Evolutionary conservation across 2,888 invertebrate genomes (phyloP).

Genomic region (Drosophila suboccidentalis): DNA sequence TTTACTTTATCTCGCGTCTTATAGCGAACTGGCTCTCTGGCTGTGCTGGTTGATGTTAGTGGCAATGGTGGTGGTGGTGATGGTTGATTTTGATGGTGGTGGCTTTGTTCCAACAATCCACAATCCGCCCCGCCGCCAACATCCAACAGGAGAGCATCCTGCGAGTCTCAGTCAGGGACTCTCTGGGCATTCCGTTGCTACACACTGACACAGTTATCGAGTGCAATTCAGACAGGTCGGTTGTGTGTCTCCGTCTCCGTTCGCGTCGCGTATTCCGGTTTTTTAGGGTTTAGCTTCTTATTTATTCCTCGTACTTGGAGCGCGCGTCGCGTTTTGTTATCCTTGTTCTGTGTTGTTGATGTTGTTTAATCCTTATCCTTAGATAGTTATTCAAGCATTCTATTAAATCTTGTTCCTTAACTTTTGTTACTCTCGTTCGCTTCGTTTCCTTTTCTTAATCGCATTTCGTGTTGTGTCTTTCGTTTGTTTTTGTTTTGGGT

Average conservation of each 20-base stretch:
- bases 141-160: conserved; percentile 62
- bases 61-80: conserved; percentile 31
- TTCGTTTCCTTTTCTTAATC: conserved; percentile 53
- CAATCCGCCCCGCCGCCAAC: conserved; percentile 47
- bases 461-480: conserved; percentile 39
- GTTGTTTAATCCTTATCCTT: conserved; percentile 63
- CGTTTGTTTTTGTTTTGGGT: conserved; percentile 38
- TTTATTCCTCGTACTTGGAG: conserved; percentile 13
- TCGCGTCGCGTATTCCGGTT: conserved; percentile 56
- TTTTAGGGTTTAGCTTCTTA: conserved; percentile 25
- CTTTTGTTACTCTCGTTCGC: conserved; percentile 44
- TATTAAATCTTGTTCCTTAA: conserved; percentile 32
- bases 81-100: conserved; percentile 35
- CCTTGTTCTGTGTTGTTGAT: conserved; percentile 28
- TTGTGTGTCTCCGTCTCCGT: conserved; percentile 59
- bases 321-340: conserved; percentile 16
- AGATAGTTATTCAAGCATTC: conserved; percentile 45
- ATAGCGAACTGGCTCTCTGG: conserved; percentile 29
- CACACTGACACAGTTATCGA: conserved; percentile 84
- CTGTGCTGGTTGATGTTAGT: conserved; percentile 26
- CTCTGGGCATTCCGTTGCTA: conserved; percentile 70
- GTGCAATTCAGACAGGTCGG: conserved; percentile 85
- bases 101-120: conserved; percentile 35
- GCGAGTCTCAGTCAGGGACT: conserved; percentile 41
- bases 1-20: conserved; percentile 50